Evolutionary conservation across 1,140 invertebrate species (phyloP).

Genomic region (Rhyacophila brunnea): DNA sequence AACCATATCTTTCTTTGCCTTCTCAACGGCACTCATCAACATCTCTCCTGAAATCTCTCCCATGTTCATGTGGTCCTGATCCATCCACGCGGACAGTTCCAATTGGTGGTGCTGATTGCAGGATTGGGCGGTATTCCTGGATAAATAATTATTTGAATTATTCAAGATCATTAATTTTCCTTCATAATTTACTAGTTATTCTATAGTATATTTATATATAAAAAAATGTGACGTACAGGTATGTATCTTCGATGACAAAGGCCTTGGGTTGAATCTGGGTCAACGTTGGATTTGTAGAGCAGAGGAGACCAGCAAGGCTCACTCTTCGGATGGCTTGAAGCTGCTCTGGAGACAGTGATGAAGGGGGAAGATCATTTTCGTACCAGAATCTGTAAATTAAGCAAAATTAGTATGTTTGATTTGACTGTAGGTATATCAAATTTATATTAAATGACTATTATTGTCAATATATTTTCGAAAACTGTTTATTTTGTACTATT

Average conservation of each 20-base stretch:
- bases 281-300: constrained; percentile 72
- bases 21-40: constrained; percentile 65
- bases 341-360: constrained; percentile 78
- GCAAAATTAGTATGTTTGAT: too few species aligned
- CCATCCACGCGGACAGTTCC: constrained; percentile 64
- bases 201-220: too few species aligned
- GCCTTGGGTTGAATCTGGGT: constrained; percentile 75
- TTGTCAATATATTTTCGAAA: too few species aligned
- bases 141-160: too few species aligned
- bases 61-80: constrained; percentile 53
- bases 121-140: constrained; percentile 73
- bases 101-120: constrained; percentile 70
- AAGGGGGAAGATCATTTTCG: constrained; percentile 91
- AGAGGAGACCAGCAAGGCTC: constrained; percentile 79
- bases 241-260: constrained; percentile 84
- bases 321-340: constrained; percentile 83
- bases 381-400: constrained; percentile 81
- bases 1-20: constrained; percentile 71
- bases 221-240: constrained; percentile 62
- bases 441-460: too few species aligned
- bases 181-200: too few species aligned
- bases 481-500: too few species aligned
- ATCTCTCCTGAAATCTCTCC: constrained; percentile 55
- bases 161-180: too few species aligned
- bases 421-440: too few species aligned